Evolutionary conservation across 1,140 invertebrate genomes (phyloP).

Genomic region (Lucilia sericata): DNA sequence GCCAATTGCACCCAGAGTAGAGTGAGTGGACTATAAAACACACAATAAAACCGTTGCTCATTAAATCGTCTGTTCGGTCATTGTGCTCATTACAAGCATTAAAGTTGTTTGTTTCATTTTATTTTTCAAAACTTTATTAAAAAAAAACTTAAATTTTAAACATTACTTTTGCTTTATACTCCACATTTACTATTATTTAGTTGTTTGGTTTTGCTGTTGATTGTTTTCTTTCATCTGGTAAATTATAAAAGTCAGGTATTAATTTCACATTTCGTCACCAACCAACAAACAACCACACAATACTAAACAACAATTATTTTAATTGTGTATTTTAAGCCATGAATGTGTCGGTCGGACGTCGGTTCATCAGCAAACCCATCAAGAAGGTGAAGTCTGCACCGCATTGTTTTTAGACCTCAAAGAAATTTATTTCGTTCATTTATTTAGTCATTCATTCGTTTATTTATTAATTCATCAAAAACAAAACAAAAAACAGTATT

Average conservation of each 20-base stretch:
- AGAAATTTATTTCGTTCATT: too few relatives aligned
- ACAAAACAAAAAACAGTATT: too few relatives aligned
- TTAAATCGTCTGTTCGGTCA: conserved; percentile 6
- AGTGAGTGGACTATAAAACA: not conserved
- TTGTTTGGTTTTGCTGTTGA: not conserved
- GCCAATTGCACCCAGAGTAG: too few relatives aligned
- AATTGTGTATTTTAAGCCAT: not conserved
- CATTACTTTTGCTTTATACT: not conserved
- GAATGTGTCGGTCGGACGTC: not conserved
- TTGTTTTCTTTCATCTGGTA: not conserved
- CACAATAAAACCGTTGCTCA: not conserved
- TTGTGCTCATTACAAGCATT: conserved; percentile 7
- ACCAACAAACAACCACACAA: not conserved
- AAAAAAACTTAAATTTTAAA: not conserved
- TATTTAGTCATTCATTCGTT: too few relatives aligned
- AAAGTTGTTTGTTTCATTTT: not conserved
- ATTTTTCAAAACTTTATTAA: not conserved
- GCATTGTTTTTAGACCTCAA: too few relatives aligned
- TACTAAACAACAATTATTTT: not conserved
- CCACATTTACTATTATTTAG: not conserved
- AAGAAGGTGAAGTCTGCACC: not conserved
- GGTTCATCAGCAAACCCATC: not conserved
- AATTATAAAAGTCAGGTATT: conserved; percentile 2
- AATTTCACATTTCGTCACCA: conserved; percentile 26
- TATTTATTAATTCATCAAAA: too few relatives aligned